Evolutionary conservation across 2,888 invertebrate genomes (phyloP), one percentile per base, ranked within the genome.

Genomic region (Drosophila anomalata): DNA sequence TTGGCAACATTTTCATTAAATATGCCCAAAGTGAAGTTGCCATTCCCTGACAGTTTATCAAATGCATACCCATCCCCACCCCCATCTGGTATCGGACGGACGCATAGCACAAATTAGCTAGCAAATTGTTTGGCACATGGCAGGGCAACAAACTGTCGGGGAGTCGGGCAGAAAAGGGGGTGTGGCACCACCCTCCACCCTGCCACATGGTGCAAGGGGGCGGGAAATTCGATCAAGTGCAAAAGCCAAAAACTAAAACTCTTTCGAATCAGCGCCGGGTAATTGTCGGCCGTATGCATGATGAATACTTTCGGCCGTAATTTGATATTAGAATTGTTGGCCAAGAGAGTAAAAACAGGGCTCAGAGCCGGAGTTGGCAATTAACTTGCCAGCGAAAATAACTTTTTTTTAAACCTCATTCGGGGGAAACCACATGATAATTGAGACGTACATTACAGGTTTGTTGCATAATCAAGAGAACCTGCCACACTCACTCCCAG

Each of bases 1-100:
- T 86, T 83, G 82, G 78, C 77, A 88, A 88, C 87, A 82, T 88
- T 88, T 89, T 88, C 89, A 88, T 89, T 88, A 89, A 88, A 89
- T 89, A 88, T 88, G 87, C 88, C 88, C 88, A 89, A 88, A 88
- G 88, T 78, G 87, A 88, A 89, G 87, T 88, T 82, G 77, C 84
- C 87, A 87, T 81, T 74, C 85, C 85, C 82, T 81, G 87, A 81
- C 88, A 84, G 83, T 84, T 84, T 84, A 84, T 84, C 83, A 84
- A 88, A 78, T 84, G 78, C 83, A 84, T 85, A 66, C 76, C 79
- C 75, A 58, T 47, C 54, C 54, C 66, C 24, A 24, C 17, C 53
- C 62, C 53, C 36, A 3, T 14, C 22, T 47, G 41, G 44, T n/a
- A 41, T 47, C 17, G 46, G 60, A 44, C 52, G 46, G 67, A 66